Evolutionary conservation across 1,140 invertebrate genomes (phyloP), one percentile per base, ranked within the genome.

Genomic region (Cotesia typhae): DNA sequence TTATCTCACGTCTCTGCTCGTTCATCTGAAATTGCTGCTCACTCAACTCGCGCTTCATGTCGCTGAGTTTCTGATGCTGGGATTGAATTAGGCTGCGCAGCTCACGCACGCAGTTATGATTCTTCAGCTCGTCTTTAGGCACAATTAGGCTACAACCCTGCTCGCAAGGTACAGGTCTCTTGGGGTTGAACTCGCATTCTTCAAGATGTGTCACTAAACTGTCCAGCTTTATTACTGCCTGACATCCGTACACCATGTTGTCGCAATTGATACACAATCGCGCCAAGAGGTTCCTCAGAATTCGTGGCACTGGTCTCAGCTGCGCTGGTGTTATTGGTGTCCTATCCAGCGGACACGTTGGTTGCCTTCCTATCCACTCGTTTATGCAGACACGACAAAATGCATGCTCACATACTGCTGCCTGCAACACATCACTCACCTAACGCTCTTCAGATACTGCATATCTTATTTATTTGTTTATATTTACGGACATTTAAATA

Each of bases 161-260:
- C 78, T 97, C 95, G 85, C 97, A 98, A 35, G 92, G 92, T 74
- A 97, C 92, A 14, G 96, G 96, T 82, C 95, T 90, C 84, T 98
- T 98, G 4, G 97, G 97, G 87, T 98, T 98, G 80, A 92, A 94
- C 84, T 96, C 94, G 88, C 97, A 98, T 86, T 98, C 96, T 81
- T 94, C 92, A 74, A 97, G 85, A 88, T 98, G 97, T 35, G 91
- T 87, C 5, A 89, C 88, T 63, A 98, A 85, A 41, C 91, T 90
- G 82, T 98, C 96, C 69, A 98, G 87, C 87, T 98, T 98, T 12
- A 98, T 88, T 35, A 96, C 88, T 60, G 90, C 87, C 75, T 90
- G 91, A 85, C 97, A 98, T 36, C 97, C 97, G 87, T 96, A 92
- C 52, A 90, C 88, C 60, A 92, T 90, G 88, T 98, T 97, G 88